These are phyloP conservation scores for Acropora tenuis DNA, from an alignment of 64 coral and sea anemone species.

Conservation along the genomic window DNA sequence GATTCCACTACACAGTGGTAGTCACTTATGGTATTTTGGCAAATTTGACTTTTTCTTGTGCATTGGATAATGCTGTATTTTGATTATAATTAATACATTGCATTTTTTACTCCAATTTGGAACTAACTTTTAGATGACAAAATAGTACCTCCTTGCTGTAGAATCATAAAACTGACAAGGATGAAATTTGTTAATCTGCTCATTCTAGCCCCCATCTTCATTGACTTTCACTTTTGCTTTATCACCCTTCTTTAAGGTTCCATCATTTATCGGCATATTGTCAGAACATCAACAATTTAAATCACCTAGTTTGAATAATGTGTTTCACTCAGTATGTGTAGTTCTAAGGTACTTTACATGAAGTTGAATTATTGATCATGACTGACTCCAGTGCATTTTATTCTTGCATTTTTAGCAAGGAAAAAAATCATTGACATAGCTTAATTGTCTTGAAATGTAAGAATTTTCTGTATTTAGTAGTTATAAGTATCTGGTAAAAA, in stretches of 20 bases:
- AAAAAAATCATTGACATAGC: too few relatives aligned
- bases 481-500: too few relatives aligned
- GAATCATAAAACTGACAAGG: constrained; percentile 55
- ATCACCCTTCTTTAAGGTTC: not conserved
- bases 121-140: constrained; percentile 77
- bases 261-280: not conserved
- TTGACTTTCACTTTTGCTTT: constrained; percentile 42
- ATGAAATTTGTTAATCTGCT: constrained; percentile 58
- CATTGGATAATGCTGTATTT: not conserved
- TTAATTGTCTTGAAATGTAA: too few relatives aligned
- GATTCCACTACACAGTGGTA: not conserved
- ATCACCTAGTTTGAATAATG: not conserved
- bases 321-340: not conserved
- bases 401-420: too few relatives aligned
- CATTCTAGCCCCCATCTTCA: constrained; percentile 57
- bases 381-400: too few relatives aligned
- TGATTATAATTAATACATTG: not conserved
- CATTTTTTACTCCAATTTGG: not conserved
- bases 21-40: too few relatives aligned
- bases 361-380: not conserved
- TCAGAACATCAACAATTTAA: not conserved
- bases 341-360: not conserved
- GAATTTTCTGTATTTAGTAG: too few relatives aligned
- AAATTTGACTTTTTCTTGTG: not conserved
- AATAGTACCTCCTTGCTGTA: constrained; percentile 38